Evolutionary conservation across 2,797 vertebrate genomes (phyloP), one percentile per base, ranked within the genome.

Genomic region (Danio tinwini): DNA sequence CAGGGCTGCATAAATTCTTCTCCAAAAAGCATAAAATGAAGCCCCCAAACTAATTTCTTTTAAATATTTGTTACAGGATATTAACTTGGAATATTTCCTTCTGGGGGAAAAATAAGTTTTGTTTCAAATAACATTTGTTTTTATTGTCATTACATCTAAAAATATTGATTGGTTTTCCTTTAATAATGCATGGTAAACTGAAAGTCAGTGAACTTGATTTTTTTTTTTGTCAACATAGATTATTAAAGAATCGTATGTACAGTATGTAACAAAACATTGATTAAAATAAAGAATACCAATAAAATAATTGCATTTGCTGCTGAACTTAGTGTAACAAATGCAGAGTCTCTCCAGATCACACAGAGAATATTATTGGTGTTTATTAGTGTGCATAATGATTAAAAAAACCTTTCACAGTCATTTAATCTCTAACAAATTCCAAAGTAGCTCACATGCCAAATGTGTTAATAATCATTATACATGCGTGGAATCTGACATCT

Each of bases 401-500:
- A 59, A 68, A 58, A 58, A n/a, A 45, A 58, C 44, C 49, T 55
- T 50, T 69, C 72, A 50, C 8, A 69, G 47, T 55, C 5, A 71
- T 62, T 68, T 74, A 50, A 29, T 29, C 62, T 63, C 63, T 17
- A 58, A 49, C 52, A 49, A 21, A 47, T 45, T 56, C n/a, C 6
- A 21, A 78, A 62, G 63, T 58, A 56, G 45, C 14, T 58, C 29
- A 56, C 16, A 10, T 72, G 40, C 61, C 44, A 83, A 59, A 70
- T 71, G 13, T 64, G 29, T 79, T 82, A 83, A 53, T 69, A 52
- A 52, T 81, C 65, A 76, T 53, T 73, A 77, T 81, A 78, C 74
- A 69, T 65, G 53, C 47, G 39, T 70, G 67, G 63, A 29, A 29
- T 29, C 29, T 29, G 29, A 45, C 62, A 63, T 79, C 69, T 79